Evolutionary conservation across 2,888 invertebrate genomes (phyloP).

Genomic region (Dynastes grantii): DNA sequence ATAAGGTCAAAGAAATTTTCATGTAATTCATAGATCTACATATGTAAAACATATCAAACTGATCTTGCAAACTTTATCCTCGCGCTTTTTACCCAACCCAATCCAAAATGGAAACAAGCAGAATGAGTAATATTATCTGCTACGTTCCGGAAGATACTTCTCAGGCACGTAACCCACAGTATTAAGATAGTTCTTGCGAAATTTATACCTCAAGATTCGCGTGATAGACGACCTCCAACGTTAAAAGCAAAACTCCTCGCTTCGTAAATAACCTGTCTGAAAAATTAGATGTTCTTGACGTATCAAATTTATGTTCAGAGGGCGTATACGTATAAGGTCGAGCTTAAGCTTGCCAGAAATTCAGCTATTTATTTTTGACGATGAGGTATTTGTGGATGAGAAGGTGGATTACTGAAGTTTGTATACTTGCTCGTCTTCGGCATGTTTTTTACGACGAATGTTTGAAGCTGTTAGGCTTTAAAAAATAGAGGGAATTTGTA

Average conservation of each 20-base stretch:
- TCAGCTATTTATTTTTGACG: constrained; percentile 3
- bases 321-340: constrained; percentile 5
- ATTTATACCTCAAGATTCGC: constrained; percentile 14
- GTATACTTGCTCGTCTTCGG: no score
- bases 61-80: no score
- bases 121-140: not conserved
- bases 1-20: no score
- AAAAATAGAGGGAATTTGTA: no score
- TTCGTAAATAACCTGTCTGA: constrained; percentile 19
- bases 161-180: not conserved
- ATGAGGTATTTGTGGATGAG: not conserved
- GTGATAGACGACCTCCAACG: constrained; percentile 13
- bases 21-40: no score
- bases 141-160: not conserved
- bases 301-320: constrained; percentile 7
- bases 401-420: no score
- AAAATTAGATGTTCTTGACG: constrained; percentile 11
- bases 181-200: constrained; percentile 18
- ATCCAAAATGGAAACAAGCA: not conserved
- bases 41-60: no score
- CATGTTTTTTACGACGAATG: no score
- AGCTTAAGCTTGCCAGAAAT: not conserved
- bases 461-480: no score
- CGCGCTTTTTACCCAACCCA: not conserved
- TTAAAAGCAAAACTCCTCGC: not conserved